Evolutionary conservation across 1,140 invertebrate genomes (phyloP), one percentile per base, ranked within the genome.

Genomic region (Caenorhabditis tropicalis): DNA sequence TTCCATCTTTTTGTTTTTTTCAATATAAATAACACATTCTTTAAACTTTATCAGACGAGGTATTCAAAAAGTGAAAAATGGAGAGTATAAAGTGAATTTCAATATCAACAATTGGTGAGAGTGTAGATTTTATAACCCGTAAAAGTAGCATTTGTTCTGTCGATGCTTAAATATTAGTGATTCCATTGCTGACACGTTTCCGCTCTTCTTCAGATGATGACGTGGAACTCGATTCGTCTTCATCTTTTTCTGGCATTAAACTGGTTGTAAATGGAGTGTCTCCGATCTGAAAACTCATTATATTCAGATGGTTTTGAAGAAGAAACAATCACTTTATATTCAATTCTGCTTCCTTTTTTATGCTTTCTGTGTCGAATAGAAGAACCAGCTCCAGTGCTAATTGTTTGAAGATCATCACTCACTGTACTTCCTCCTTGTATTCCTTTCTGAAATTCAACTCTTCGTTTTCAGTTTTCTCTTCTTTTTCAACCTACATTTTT

Each of bases 231-330:
- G 36, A 43, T n/a, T 74, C 65, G n/a, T 43, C n/a, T 12, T 74
- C 65, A 9, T 74, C 65, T 24, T 74, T 74, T 27, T 74, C 65
- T 43, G 65, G 65, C 65, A 74, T 74, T 36, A 74, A 24, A 46
- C 29, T 74, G 10, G 65, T 74, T 9, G 36, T 74, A 36, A 74
- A 43, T 39, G 65, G 65, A 24, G 29, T 33, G n/a, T n/a, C n/a
- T 74, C 65, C 65, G 1, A 36, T 9, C 65, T 43, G 36, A 74
- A 74, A 24, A 36, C 9, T 51, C 0, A 56, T 56, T 27, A 0
- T 27, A 9, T 21, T 12, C 24, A 9, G 29, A 2, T 27, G 29
- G 5, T n/a, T 56, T 27, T 9, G 12, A 2, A 36, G 16, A 15
- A 33, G 2, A 27, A n/a, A 7, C 9, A 24, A 10, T 74, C n/a